Percentiles rank a stretch among this genome's conserved stretches.
These are phyloP conservation scores for Drosophila varians DNA, from an alignment of 1,140 invertebrate species.

Conservation along the genomic window DNA sequence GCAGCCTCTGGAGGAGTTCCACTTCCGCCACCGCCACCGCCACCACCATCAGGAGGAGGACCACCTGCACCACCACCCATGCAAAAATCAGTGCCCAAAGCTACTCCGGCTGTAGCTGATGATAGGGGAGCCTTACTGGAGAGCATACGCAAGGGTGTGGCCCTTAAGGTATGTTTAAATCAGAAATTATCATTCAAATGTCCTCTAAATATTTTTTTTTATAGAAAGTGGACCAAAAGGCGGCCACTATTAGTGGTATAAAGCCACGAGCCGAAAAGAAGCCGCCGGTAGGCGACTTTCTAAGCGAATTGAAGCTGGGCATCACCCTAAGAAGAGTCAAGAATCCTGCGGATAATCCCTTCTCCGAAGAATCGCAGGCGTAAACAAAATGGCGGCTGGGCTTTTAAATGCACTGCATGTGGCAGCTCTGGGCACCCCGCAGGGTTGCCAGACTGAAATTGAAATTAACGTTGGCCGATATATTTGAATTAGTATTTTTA, in stretches of 20 bases:
- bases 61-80: constrained; percentile 14
- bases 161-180: constrained; percentile 48
- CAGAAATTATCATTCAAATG: not conserved
- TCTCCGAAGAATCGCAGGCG: constrained; percentile 65
- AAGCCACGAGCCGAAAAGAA: constrained; percentile 66
- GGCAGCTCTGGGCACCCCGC: not conserved
- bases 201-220: not conserved
- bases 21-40: constrained; percentile 55
- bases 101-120: constrained; percentile 28
- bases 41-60: constrained; percentile 21
- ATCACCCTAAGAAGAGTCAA: constrained; percentile 65
- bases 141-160: constrained; percentile 69
- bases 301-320: constrained; percentile 72
- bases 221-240: constrained; percentile 75
- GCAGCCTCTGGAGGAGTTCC: constrained; percentile 2
- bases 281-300: constrained; percentile 58
- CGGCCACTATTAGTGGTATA: constrained; percentile 71
- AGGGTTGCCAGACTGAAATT: constrained; percentile 29
- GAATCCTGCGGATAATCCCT: constrained; percentile 63
- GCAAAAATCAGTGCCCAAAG: constrained; percentile 39
- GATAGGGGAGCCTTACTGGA: constrained; percentile 65
- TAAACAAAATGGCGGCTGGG: constrained; percentile 21
- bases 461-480: constrained; percentile 1
- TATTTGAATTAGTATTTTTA: constrained; percentile 10
- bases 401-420: constrained; percentile 14